phyloP scores from a whole-genome alignment of 2,113 vertebrate species.

The Rhagologus leucostigma region DNA sequence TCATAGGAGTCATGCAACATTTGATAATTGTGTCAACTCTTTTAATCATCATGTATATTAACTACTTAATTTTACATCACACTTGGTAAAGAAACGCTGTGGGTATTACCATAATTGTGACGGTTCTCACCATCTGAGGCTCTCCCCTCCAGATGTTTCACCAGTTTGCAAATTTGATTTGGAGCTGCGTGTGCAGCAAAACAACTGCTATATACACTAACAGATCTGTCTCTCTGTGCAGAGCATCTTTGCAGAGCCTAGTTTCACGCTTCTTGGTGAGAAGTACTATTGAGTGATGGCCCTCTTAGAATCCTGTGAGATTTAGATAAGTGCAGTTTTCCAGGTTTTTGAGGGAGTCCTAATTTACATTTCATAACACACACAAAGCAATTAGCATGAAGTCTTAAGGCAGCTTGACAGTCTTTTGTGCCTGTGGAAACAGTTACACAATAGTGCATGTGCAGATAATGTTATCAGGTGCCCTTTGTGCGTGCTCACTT shows the following conservation, averaged over 20 bases:
- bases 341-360: constrained; percentile 3
- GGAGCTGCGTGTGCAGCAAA: background rate
- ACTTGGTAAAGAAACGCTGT: background rate
- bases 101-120: background rate
- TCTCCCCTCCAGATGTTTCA: constrained; percentile 30
- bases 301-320: background rate
- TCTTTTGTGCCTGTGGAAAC: constrained; percentile 34
- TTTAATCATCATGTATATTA: background rate
- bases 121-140: background rate
- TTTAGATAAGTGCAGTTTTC: background rate
- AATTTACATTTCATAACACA: constrained; percentile 27
- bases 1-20: background rate
- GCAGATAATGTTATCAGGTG: background rate
- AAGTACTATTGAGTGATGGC: background rate
- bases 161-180: background rate
- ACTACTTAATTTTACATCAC: background rate
- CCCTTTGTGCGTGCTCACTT: background rate
- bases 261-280: background rate
- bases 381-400: constrained; percentile 7
- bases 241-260: background rate
- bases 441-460: background rate
- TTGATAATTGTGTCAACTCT: background rate
- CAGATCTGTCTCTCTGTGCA: background rate
- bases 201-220: background rate
- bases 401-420: background rate